A percentile compares a stretch with the other conserved stretches of the same genome.
Conservation (phyloP, 2,797 vertebrate genomes). For the Acipenser ruthenus region DNA sequence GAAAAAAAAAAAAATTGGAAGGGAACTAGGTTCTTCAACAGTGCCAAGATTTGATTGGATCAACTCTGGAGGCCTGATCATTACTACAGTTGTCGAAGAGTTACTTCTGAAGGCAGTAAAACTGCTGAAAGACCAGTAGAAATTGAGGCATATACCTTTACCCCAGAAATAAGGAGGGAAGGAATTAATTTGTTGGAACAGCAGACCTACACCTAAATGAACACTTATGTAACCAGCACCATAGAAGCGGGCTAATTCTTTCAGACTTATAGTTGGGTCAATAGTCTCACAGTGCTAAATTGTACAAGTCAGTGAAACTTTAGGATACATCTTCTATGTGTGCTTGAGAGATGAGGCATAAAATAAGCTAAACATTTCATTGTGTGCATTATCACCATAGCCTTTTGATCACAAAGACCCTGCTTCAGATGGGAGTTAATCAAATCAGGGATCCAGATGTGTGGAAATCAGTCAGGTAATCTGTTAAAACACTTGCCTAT, state of each 20-base stretch:
- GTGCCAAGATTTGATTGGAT: too few species aligned
- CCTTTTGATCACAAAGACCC: not conserved
- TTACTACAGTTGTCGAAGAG: too few species aligned
- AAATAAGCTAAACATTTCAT: not conserved
- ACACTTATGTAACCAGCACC: conserved; percentile 5
- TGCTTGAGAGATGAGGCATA: too few species aligned
- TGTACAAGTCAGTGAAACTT: too few species aligned
- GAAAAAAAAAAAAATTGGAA: too few species aligned
- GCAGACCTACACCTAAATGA: conserved; percentile 2
- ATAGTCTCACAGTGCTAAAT: too few species aligned
- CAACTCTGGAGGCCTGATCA: too few species aligned
- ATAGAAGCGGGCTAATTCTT: too few species aligned
- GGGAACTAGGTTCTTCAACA: too few species aligned
- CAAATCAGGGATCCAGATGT: conserved; percentile 29
- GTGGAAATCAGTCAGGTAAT: conserved; percentile 17
- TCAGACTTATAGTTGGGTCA: not conserved
- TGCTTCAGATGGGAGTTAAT: conserved; percentile 12
- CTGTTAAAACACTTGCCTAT: conserved; percentile 21
- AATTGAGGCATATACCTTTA: not conserved
- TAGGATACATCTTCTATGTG: too few species aligned
- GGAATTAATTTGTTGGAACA: not conserved
- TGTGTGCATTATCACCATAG: not conserved
- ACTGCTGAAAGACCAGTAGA: not conserved
- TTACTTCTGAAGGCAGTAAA: too few species aligned
- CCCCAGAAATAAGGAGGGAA: not conserved